Percentiles rank a stretch among this genome's conserved stretches.
phyloP scores from a whole-genome alignment of 1,140 invertebrate genomes.

The Zaprionus tsacasi region DNA sequence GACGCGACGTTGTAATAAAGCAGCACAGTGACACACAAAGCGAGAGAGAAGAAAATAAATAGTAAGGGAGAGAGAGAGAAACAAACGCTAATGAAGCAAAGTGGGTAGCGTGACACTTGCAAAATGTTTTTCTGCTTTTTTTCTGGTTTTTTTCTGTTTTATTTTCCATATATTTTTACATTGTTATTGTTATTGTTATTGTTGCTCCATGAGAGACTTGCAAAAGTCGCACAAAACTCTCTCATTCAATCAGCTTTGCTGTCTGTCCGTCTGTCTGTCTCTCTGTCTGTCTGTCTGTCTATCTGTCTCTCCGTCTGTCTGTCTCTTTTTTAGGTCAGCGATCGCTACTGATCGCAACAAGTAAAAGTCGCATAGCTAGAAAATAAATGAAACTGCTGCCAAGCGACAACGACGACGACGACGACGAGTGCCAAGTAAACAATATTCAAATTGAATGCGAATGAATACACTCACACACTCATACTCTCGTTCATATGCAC shows the following conservation, averaged over 20 bases:
- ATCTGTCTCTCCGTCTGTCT: slow-evolving; percentile 52
- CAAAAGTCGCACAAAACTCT: slow-evolving; percentile 11
- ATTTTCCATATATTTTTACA: slow-evolving; percentile 7
- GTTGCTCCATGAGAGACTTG: slow-evolving; percentile 17
- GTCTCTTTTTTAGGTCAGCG: slow-evolving; percentile 72
- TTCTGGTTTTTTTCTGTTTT: slow-evolving; percentile 34
- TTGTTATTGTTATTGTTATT: slow-evolving; percentile 9
- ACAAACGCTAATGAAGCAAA: slow-evolving; percentile 47
- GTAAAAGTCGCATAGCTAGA: slow-evolving; percentile 78
- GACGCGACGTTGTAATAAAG: slow-evolving; percentile 39
- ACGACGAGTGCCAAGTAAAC: slow-evolving; percentile 66
- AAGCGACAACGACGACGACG: slow-evolving; percentile 9
- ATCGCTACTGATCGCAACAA: slow-evolving; percentile 65
- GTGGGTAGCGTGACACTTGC: slow-evolving; percentile 65
- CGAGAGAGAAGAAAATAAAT: neutral
- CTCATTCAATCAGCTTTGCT: slow-evolving; percentile 70
- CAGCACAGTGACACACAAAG: slow-evolving; percentile 23
- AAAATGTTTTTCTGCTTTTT: slow-evolving; percentile 45
- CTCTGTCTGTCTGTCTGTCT: slow-evolving; percentile 57
- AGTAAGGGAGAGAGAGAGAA: slow-evolving; percentile 6
- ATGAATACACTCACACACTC: slow-evolving; percentile 21
- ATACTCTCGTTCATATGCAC: slow-evolving; percentile 27
- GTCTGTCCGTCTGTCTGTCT: slow-evolving; percentile 51
- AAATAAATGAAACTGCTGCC: slow-evolving; percentile 53
- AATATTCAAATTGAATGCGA: slow-evolving; percentile 74